Evolutionary conservation across 2,113 vertebrate genomes (phyloP).

Genomic region (Neogobius melanostomus): DNA sequence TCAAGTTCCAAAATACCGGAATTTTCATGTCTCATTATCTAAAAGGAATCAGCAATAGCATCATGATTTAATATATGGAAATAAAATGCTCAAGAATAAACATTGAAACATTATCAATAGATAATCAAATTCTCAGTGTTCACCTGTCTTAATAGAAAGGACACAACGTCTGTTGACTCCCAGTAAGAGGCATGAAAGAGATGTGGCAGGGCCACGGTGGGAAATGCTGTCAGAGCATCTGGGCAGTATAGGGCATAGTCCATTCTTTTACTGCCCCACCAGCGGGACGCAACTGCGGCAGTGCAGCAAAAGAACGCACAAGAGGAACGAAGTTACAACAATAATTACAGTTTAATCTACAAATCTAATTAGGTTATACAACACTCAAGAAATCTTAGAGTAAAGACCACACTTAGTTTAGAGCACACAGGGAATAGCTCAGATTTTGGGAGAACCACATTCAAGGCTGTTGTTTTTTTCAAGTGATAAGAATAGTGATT

Average conservation of each 20-base stretch:
- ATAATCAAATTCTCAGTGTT: too few relatives aligned
- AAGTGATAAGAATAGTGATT: slow-evolving; percentile 3
- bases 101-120: too few relatives aligned
- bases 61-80: background rate
- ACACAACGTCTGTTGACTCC: slow-evolving; percentile 95
- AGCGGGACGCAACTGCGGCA: slow-evolving; percentile 92
- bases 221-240: slow-evolving; percentile 90
- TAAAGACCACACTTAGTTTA: background rate
- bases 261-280: slow-evolving; percentile 96
- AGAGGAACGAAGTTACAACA: background rate
- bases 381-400: slow-evolving; percentile 2
- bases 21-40: slow-evolving; percentile 95
- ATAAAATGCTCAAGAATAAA: background rate
- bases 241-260: slow-evolving; percentile 97
- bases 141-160: slow-evolving; percentile 95
- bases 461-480: background rate
- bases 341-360: background rate
- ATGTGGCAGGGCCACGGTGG: slow-evolving; percentile 92
- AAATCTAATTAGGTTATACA: background rate
- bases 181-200: slow-evolving; percentile 98
- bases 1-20: slow-evolving; percentile 84
- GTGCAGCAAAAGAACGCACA: slow-evolving; percentile 18
- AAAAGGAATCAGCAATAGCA: background rate
- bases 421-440: slow-evolving; percentile 18
- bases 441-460: slow-evolving; percentile 14